Conservation (phyloP, 1,140 invertebrate species). For the Brachionus sp. region DNA sequence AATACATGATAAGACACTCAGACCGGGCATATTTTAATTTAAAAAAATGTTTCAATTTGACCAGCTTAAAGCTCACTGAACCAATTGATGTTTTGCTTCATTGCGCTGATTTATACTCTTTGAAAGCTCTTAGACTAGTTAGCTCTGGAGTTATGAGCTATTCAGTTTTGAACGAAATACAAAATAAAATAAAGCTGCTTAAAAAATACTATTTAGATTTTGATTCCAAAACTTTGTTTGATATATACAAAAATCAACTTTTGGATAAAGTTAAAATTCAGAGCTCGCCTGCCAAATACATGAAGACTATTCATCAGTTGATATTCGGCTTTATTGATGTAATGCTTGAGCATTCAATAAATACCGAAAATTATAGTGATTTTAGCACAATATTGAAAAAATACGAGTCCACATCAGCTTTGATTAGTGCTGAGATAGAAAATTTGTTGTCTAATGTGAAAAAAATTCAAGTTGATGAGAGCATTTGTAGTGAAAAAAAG, state of each 20-base stretch:
- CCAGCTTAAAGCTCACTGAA: neutral
- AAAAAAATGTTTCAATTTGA: neutral
- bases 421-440: slow-evolving; percentile 15
- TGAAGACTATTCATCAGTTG: slow-evolving; percentile 14
- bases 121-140: neutral
- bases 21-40: slow-evolving; percentile 2
- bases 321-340: slow-evolving; percentile 12
- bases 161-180: neutral
- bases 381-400: neutral
- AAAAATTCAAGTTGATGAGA: neutral
- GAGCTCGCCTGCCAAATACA: neutral
- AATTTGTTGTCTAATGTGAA: slow-evolving; percentile 19
- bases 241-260: slow-evolving; percentile 1
- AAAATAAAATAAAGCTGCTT: neutral
- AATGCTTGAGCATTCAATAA: slow-evolving; percentile 5
- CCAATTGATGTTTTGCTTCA: slow-evolving; percentile 5
- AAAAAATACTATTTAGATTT: neutral
- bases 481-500: neutral
- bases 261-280: slow-evolving; percentile 2
- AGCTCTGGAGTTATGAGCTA: neutral
- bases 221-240: neutral
- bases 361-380: neutral
- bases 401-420: neutral
- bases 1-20: neutral
- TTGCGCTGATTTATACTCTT: neutral